Percentiles rank a stretch among this genome's conserved stretches.
These are phyloP conservation scores for Pollachius pollachius DNA, from an alignment of 2,113 vertebrate genomes.

Conservation along the genomic window DNA sequence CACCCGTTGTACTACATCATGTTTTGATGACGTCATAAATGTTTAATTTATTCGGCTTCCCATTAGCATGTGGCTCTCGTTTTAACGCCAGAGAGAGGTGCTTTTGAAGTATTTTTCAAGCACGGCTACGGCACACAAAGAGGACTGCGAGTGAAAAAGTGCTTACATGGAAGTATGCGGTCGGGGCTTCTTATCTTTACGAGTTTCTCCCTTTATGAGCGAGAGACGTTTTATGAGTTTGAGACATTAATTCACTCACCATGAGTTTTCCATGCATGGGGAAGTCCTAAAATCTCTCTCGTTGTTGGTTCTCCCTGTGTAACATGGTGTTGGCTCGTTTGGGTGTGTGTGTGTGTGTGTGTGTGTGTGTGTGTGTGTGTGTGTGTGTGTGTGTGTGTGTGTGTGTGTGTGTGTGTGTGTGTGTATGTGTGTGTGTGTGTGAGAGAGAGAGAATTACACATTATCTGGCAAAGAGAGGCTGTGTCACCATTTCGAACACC, in stretches of 20 bases:
- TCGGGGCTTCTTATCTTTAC: slow-evolving; percentile 33
- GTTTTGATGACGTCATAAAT: too few species aligned
- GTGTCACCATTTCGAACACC: slow-evolving; percentile 25
- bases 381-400: slow-evolving; percentile 8
- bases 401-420: slow-evolving; percentile 6
- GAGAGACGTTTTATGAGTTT: slow-evolving; percentile 20
- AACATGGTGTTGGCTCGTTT: slow-evolving; percentile 10
- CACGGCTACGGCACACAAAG: slow-evolving; percentile 4
- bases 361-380: slow-evolving; percentile 27
- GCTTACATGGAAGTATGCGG: slow-evolving; percentile 33
- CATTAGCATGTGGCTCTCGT: not conserved
- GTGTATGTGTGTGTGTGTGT: too few species aligned
- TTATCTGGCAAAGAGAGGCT: slow-evolving; percentile 18
- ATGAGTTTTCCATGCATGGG: slow-evolving; percentile 17
- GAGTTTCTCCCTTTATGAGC: slow-evolving; percentile 46
- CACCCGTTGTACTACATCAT: too few species aligned
- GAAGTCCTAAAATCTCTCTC: slow-evolving; percentile 13
- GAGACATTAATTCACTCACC: slow-evolving; percentile 3
- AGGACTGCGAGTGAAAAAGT: slow-evolving; percentile 18
- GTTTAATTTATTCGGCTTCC: too few species aligned
- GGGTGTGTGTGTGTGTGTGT: slow-evolving; percentile 12
- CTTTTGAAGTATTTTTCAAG: slow-evolving; percentile 13
- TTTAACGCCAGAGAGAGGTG: not conserved
- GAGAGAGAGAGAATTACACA: slow-evolving; percentile 36
- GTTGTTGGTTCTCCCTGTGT: slow-evolving; percentile 8